Percentiles rank a stretch among this genome's conserved stretches.
These are phyloP conservation scores for Bothrops jararaca DNA, from an alignment of 2,113 vertebrate genomes.

Conservation along the genomic window DNA sequence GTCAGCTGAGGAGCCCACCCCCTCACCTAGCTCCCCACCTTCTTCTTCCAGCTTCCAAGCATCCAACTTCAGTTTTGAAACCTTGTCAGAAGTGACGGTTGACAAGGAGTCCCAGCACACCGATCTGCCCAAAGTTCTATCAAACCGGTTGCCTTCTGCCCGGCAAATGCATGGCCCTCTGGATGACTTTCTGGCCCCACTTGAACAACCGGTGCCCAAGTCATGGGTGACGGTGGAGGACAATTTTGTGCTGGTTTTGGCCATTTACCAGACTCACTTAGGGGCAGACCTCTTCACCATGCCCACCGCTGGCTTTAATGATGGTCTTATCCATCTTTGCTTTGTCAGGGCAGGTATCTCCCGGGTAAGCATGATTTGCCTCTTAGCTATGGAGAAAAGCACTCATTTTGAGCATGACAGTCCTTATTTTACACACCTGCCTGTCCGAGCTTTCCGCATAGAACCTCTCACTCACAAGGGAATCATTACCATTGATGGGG, in stretches of 20 bases:
- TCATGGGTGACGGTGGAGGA: conserved; percentile 85
- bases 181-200: conserved; percentile 79
- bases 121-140: conserved; percentile 3
- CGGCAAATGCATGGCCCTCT: conserved; percentile 52
- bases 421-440: conserved; percentile 78
- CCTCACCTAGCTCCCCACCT: conserved; percentile 69
- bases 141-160: background rate
- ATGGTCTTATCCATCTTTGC: conserved; percentile 85
- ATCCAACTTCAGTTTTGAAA: conserved; percentile 65
- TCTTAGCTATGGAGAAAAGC: conserved; percentile 87
- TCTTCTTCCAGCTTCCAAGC: conserved; percentile 66
- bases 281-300: conserved; percentile 81
- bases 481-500: conserved; percentile 87
- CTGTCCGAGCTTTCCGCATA: conserved; percentile 83
- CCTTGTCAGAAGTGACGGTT: conserved; percentile 4
- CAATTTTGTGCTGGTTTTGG: conserved; percentile 85
- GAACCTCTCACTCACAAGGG: conserved; percentile 83
- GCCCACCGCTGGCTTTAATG: conserved; percentile 81
- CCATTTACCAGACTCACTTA: conserved; percentile 83
- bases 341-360: conserved; percentile 85
- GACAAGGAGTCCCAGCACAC: conserved; percentile 35
- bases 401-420: conserved; percentile 78
- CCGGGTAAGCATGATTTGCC: conserved; percentile 77
- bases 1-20: conserved; percentile 5
- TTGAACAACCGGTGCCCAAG: conserved; percentile 79